Conservation (phyloP, 2,797 vertebrate genomes). For the Podarcis lilfordi region DNA sequence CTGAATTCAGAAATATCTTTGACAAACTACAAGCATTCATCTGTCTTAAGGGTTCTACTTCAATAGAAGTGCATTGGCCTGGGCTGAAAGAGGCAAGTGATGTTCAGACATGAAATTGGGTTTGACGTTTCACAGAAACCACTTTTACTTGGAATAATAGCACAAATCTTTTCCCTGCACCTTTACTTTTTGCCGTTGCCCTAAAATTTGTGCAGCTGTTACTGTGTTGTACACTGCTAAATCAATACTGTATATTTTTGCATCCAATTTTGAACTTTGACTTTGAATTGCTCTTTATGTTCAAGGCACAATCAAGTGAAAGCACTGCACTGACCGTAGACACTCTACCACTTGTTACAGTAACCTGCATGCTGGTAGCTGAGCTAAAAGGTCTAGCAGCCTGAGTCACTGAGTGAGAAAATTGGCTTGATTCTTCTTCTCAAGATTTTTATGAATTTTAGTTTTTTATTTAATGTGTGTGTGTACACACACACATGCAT, state of each 20-base stretch:
- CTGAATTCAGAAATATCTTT: slow-evolving; percentile 50
- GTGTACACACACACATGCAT: too few species aligned
- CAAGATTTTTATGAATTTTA: slow-evolving; percentile 34
- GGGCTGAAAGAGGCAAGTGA: slow-evolving; percentile 1
- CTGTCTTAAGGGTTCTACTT: slow-evolving; percentile 2
- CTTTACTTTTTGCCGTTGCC: slow-evolving; percentile 38
- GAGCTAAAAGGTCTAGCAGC: slow-evolving; percentile 37
- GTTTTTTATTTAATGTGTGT: too few species aligned
- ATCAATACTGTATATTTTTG: slow-evolving; percentile 39
- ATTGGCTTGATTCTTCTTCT: slow-evolving; percentile 62
- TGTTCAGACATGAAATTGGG: slow-evolving; percentile 2
- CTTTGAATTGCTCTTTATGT: slow-evolving; percentile 66
- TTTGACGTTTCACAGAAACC: slow-evolving; percentile 8
- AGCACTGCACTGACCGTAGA: slow-evolving; percentile 22
- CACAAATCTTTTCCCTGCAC: neutral
- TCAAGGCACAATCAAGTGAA: slow-evolving; percentile 66
- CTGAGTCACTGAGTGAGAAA: slow-evolving; percentile 16
- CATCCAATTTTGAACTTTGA: slow-evolving; percentile 56
- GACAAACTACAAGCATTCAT: slow-evolving; percentile 45
- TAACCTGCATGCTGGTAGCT: slow-evolving; percentile 59
- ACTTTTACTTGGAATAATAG: slow-evolving; percentile 17
- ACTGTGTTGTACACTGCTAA: neutral
- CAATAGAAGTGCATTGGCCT: neutral
- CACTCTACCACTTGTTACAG: slow-evolving; percentile 61
- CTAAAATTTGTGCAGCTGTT: slow-evolving; percentile 42